Percentiles rank a stretch among this genome's conserved stretches.
These are phyloP conservation scores for Oncorhynchus masou DNA, from an alignment of 2,113 vertebrate species.

Conservation along the genomic window DNA sequence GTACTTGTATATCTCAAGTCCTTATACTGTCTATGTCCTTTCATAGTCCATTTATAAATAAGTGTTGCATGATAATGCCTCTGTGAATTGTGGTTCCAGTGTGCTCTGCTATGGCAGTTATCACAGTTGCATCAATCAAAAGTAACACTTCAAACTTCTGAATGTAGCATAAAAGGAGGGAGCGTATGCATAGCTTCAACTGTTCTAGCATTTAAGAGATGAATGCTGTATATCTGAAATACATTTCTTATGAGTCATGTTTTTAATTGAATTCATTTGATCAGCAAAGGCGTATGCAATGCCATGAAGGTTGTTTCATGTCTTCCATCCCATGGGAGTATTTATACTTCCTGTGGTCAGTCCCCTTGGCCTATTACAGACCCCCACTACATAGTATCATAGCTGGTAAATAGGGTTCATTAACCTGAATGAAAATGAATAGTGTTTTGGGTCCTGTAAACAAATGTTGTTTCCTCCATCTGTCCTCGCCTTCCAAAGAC, in stretches of 20 bases:
- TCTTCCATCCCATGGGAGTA: background rate
- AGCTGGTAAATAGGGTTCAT: background rate
- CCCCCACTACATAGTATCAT: background rate
- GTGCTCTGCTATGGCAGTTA: too few species aligned
- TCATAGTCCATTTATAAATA: too few species aligned
- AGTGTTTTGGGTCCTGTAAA: background rate
- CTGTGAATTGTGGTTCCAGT: too few species aligned
- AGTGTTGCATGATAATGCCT: too few species aligned
- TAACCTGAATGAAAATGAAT: conserved; percentile 4
- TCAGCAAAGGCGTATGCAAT: background rate
- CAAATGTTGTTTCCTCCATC: conserved; percentile 1
- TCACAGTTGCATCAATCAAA: too few species aligned
- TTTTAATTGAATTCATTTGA: background rate
- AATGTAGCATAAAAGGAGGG: too few species aligned
- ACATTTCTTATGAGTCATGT: background rate
- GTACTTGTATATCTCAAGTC: too few species aligned
- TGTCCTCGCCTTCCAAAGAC: background rate
- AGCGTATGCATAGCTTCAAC: too few species aligned
- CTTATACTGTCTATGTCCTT: too few species aligned
- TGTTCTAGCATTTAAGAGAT: background rate
- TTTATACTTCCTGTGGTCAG: conserved; percentile 1
- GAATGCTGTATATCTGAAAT: background rate
- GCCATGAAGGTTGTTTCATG: background rate
- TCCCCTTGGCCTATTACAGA: background rate
- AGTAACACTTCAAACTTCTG: too few species aligned